Evolutionary conservation across 2,113 vertebrate species (phyloP), one percentile per base, ranked within the genome.

Genomic region (Hemiprocne comata): DNA sequence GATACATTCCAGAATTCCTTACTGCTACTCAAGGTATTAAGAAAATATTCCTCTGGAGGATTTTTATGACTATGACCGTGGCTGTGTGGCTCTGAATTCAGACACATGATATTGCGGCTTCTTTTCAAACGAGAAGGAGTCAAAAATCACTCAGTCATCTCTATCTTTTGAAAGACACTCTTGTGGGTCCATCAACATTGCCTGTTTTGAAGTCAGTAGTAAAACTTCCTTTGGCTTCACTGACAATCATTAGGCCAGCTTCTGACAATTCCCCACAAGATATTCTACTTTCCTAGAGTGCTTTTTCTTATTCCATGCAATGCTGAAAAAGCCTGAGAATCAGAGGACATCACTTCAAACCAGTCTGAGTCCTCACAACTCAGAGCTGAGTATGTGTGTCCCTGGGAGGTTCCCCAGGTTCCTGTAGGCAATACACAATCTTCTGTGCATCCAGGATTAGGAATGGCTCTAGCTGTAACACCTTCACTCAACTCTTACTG

Each of bases 351-450:
- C 28, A 16, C 1, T 75, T 17, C 44, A 64, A 20, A 44, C 25
- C 3, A 0, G 36, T 87, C 24, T 13, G 12, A 13, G 55, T 86
- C 34, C 19, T 90, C 31, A 29, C 28, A 40, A 17, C 48, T 25
- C 4, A 24, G 40, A 31, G n/a, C 14, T 42, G 13, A 50, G 4
- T 9, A 1, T 7, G 2, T 2, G 1, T n/a, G 21, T 33, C 33
- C 25, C 18, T 70, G 55, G 36, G 55, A 85, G 2, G 60, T 71
- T 31, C 7, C 23, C 24, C n/a, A 70, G 58, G 24, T 85, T 31
- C 46, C 6, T 55, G 11, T 7, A 34, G 28, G 31, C 0, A 2
- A 3, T 36, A 6, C 9, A 40, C 21, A 15, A 21, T 50, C 24
- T 34, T n/a, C 21, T 61, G 16, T 50, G 33, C 57, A 29, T 36